Conservation (phyloP, 2,113 vertebrate species). For the Triplophysa siluroides region DNA sequence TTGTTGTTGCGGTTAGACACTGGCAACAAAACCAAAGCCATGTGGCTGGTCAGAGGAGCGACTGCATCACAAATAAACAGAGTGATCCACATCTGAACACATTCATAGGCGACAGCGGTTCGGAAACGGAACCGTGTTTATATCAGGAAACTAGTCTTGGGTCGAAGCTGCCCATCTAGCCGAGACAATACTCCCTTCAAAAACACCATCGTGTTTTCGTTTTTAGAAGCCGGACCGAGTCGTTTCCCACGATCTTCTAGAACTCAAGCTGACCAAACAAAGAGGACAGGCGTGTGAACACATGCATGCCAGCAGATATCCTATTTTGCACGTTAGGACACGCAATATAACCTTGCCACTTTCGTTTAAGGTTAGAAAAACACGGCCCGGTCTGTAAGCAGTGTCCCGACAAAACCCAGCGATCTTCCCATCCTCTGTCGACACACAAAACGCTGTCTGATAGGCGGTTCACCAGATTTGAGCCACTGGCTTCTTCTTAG, state of each 20-base stretch:
- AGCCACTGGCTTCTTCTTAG: background rate
- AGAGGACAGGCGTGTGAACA: background rate
- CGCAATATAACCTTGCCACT: background rate
- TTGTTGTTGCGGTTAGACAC: background rate
- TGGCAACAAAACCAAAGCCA: background rate
- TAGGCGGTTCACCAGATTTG: background rate
- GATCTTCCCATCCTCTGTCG: background rate
- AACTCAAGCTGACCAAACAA: constrained; percentile 16
- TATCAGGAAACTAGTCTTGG: background rate
- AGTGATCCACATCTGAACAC: background rate
- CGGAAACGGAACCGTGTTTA: no score
- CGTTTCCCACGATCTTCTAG: background rate
- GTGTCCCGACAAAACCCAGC: constrained; percentile 4
- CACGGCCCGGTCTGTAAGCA: background rate
- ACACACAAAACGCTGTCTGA: background rate
- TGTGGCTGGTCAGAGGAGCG: background rate
- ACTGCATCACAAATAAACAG: background rate
- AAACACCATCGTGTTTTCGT: background rate
- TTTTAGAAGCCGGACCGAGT: background rate
- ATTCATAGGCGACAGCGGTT: background rate
- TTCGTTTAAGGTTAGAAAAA: background rate
- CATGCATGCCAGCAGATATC: background rate
- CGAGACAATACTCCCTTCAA: background rate
- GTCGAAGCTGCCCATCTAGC: background rate
- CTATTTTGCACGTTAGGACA: background rate